Evolutionary conservation across 2,113 vertebrate species (phyloP).

Genomic region (Glaucidium brasilianum): DNA sequence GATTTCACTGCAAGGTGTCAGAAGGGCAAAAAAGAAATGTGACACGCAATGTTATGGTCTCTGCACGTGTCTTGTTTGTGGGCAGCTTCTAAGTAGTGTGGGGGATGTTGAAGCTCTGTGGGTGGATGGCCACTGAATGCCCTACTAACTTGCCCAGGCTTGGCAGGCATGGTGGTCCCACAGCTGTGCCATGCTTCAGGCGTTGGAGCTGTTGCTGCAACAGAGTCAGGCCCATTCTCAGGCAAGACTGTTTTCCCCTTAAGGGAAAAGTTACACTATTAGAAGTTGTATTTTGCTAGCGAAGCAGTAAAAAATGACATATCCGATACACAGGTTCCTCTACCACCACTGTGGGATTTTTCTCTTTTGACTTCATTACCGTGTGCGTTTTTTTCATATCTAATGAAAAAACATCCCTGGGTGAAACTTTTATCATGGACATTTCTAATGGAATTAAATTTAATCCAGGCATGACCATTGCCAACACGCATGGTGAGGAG

Average conservation of each 20-base stretch:
- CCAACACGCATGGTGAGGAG: neutral
- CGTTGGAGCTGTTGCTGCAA: neutral
- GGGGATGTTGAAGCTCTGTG: neutral
- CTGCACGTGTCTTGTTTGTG: neutral
- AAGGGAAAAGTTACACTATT: neutral
- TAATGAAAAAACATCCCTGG: neutral
- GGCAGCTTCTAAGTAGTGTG: neutral
- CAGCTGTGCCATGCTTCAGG: neutral
- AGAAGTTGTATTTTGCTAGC: neutral
- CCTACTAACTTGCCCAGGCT: neutral
- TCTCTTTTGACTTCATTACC: neutral
- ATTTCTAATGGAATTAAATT: neutral
- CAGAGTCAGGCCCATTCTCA: neutral
- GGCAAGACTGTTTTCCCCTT: neutral
- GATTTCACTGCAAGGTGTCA: neutral
- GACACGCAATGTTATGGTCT: neutral
- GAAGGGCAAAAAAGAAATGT: neutral
- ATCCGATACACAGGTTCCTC: accelerated
- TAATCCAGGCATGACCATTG: neutral
- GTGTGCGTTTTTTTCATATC: neutral
- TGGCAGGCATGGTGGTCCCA: neutral
- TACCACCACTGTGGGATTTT: neutral
- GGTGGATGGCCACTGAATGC: neutral
- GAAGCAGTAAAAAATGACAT: neutral
- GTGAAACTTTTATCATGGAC: neutral